These are phyloP conservation scores for Cassiopea andromeda DNA, from an alignment of 30 jellyfish, hydroid and myxozoan genomes.

Conservation along the genomic window DNA sequence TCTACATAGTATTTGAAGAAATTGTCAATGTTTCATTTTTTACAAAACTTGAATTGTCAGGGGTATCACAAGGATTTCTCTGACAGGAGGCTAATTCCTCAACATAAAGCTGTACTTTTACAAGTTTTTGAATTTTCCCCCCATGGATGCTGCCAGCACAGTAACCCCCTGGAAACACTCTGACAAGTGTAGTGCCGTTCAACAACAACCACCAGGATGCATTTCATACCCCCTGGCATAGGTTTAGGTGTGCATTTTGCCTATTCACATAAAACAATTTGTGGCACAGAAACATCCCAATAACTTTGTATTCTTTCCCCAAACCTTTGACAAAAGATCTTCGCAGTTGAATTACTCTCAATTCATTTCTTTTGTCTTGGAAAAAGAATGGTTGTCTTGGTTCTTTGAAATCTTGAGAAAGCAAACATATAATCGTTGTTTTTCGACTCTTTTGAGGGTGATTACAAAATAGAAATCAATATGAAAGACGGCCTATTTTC, in stretches of 20 bases:
- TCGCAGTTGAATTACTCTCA: not conserved
- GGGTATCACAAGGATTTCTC: too few relatives aligned
- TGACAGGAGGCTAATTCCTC: too few relatives aligned
- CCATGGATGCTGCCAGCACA: too few relatives aligned
- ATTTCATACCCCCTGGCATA: not conserved
- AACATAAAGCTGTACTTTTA: too few relatives aligned
- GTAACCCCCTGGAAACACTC: too few relatives aligned
- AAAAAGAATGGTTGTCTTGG: slow-evolving; percentile 2
- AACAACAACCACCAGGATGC: not conserved
- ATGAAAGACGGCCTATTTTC: not conserved
- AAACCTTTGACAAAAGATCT: not conserved
- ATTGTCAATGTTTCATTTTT: too few relatives aligned
- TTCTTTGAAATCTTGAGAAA: not conserved
- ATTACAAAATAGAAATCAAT: not conserved
- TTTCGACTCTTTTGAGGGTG: not conserved
- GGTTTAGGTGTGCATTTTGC: not conserved
- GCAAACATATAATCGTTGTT: not conserved
- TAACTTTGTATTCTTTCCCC: not conserved
- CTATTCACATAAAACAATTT: not conserved
- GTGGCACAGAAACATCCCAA: not conserved
- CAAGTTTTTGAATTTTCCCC: too few relatives aligned
- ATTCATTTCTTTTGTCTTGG: not conserved
- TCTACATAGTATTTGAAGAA: too few relatives aligned
- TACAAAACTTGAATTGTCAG: too few relatives aligned
- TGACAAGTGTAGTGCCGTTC: too few relatives aligned